These are phyloP conservation scores for Cossypha heuglini DNA, from an alignment of 2,797 vertebrate species.

Conservation along the genomic window DNA sequence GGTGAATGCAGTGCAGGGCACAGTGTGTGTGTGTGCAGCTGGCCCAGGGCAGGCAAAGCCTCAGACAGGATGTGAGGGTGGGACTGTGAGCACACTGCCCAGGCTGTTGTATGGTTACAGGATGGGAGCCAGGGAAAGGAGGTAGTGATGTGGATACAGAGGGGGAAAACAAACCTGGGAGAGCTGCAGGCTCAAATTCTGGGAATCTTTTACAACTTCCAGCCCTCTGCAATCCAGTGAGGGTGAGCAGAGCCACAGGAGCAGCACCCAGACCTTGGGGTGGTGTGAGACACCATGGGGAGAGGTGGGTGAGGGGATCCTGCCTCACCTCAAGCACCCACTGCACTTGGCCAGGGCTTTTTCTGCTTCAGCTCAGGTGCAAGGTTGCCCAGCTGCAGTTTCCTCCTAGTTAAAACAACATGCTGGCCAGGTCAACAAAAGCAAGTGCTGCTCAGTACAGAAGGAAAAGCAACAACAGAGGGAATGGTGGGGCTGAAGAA, in stretches of 20 bases:
- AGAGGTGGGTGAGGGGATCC: background rate
- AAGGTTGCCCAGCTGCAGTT: background rate
- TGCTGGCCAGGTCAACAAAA: background rate
- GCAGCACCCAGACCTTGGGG: background rate
- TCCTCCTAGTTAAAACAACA: background rate
- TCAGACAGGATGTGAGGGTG: conserved; percentile 13
- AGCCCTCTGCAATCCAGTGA: background rate
- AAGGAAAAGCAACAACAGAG: background rate
- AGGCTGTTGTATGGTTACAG: background rate
- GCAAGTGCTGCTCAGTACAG: background rate
- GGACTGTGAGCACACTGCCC: background rate
- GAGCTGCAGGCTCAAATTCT: background rate
- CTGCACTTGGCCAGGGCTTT: background rate
- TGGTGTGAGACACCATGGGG: background rate
- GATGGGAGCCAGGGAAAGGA: background rate
- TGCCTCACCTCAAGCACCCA: background rate
- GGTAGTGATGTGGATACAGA: background rate
- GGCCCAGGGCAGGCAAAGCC: conserved; percentile 44
- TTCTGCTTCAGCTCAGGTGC: background rate
- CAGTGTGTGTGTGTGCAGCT: background rate
- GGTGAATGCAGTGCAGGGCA: conserved; percentile 60
- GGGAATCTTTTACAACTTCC: conserved; percentile 1
- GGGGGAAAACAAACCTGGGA: background rate
- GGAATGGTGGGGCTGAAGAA: background rate
- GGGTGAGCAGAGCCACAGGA: background rate